Base-by-base conservation (phyloP, 2,888 invertebrate genomes). In the Plebejus argus region DNA sequence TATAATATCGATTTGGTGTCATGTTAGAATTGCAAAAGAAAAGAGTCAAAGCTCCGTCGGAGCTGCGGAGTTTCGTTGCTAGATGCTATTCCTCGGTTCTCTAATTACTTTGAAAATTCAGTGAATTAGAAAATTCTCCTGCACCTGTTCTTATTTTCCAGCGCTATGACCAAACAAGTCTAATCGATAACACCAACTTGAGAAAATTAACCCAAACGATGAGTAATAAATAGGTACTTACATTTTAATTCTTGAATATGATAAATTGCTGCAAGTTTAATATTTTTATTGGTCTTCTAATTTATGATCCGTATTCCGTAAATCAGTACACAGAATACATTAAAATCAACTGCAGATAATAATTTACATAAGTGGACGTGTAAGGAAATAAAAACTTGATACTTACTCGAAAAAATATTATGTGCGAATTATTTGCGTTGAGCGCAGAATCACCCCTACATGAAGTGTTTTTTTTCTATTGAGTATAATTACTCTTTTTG, bases 61-160 rank as follows among this genome's bases (percentile, higher is more conserved):
- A 28, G 66, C 28, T 18, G 4, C 28, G 15, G 66, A 66, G 66
- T 15, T 66, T 15, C 66, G 66, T 15, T 18, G 66, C 66, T 28
- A 33, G 66, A 66, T 66, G 66, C 66, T 18, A 66, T 66, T 66
- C 28, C 66, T 33, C 1, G 28, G 28, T 20, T 18, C 66, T 66
- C 15, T 66, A 66, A 66, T 66, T 66, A 66, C 66, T 66, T 66
- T 66, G 66, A 66, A 66, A 33, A 33, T 66, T 66, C 66, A 28
- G 15, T 33, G 66, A 66, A 66, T 66, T 66, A 66, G 66, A 66
- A 66, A 66, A 28, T 28, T 66, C 66, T 66, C 28, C 5, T 28
- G 4, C 7, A 66, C 66, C 66, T 66, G 28, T 58, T n/a, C 66
- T 66, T 66, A 66, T 33, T 28, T 61, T 66, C 66, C 28, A 28